Percentiles rank a stretch among this genome's conserved stretches.
These are phyloP conservation scores for Polylopha cassiicola DNA, from an alignment of 2,888 invertebrate genomes.

Conservation along the genomic window DNA sequence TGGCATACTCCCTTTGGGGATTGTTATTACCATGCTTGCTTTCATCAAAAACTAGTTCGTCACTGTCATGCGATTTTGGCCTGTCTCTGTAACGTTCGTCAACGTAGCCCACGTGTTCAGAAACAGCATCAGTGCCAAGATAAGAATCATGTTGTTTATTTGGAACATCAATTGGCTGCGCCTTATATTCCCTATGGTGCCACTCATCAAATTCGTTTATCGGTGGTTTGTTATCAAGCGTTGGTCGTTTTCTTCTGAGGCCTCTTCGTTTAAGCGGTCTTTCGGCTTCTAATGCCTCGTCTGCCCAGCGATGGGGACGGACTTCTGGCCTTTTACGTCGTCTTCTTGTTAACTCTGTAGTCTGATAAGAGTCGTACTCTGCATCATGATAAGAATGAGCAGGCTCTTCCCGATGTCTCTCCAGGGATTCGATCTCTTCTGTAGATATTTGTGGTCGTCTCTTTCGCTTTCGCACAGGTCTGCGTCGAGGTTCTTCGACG, in stretches of 20 bases:
- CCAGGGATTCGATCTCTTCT: constrained; percentile 40
- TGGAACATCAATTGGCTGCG: no score
- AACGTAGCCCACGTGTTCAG: no score
- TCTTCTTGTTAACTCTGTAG: constrained; percentile 44
- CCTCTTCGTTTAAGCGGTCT: constrained; percentile 54
- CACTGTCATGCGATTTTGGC: no score
- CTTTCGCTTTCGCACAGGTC: constrained; percentile 77
- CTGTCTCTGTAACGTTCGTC: no score
- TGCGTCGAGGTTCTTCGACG: constrained; percentile 57
- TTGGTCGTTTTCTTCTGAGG: constrained; percentile 52
- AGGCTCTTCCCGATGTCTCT: constrained; percentile 41
- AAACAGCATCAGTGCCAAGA: no score
- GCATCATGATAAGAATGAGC: constrained; percentile 36
- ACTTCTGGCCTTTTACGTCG: constrained; percentile 52
- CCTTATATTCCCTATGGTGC: no score
- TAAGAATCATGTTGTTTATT: no score
- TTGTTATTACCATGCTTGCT: no score
- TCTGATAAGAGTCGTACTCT: constrained; percentile 33
- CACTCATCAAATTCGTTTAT: constrained; percentile 43
- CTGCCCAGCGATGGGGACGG: constrained; percentile 53
- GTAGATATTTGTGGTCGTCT: constrained; percentile 69
- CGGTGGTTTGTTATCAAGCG: constrained; percentile 38
- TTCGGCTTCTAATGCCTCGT: constrained; percentile 49
- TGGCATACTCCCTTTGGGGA: no score
- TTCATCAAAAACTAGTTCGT: no score